These are phyloP conservation scores for Bombycilla garrulus DNA, from an alignment of 2,113 vertebrate species.

Conservation along the genomic window DNA sequence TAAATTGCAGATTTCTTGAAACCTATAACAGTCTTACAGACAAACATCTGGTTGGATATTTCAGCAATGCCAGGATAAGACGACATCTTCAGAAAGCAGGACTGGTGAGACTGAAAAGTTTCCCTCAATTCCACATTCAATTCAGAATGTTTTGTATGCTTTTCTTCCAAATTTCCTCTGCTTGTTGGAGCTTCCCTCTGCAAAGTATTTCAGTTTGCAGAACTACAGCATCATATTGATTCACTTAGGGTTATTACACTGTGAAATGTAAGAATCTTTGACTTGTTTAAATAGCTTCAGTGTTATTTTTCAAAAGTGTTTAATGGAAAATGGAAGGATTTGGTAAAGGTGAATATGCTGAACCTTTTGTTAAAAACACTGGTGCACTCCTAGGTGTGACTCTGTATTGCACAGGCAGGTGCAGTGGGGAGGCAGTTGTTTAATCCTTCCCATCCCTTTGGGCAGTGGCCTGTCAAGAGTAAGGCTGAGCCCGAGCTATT, in stretches of 20 bases:
- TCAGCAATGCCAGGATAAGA: constrained; percentile 87
- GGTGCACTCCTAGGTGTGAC: background rate
- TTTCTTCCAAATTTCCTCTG: background rate
- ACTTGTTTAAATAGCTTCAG: background rate
- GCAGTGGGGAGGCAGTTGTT: background rate
- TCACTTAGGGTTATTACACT: background rate
- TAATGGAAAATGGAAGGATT: background rate
- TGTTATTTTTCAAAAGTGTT: background rate
- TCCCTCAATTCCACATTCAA: background rate
- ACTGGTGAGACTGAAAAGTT: constrained; percentile 78
- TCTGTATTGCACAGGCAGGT: background rate
- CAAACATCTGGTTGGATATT: constrained; percentile 90
- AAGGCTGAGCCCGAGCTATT: background rate
- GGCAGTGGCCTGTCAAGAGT: background rate
- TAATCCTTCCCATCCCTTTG: no score
- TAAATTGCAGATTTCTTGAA: constrained; percentile 77
- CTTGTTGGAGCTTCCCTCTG: background rate
- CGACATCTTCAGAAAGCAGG: constrained; percentile 88
- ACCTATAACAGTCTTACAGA: constrained; percentile 94
- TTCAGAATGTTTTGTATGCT: background rate
- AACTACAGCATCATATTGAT: background rate
- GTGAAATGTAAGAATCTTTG: background rate
- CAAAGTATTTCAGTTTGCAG: background rate
- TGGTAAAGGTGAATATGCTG: background rate
- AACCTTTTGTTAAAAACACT: background rate